Evolutionary conservation across 2,797 vertebrate genomes (phyloP).

Genomic region (Peromyscus nudipes): DNA sequence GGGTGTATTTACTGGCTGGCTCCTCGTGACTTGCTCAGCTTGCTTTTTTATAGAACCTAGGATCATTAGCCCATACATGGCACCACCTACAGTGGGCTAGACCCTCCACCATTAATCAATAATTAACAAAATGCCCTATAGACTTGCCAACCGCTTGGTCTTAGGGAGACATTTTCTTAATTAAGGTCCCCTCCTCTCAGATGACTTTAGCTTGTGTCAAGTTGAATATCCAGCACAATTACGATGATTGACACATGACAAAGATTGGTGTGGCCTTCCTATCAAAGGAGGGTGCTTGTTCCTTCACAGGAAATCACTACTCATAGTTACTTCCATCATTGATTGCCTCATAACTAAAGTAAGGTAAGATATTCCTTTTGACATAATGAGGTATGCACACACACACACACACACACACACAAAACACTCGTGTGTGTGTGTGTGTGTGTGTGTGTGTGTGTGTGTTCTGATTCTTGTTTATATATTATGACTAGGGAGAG

Average conservation of each 20-base stretch:
- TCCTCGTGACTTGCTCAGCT: neutral
- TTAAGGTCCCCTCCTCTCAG: neutral
- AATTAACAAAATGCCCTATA: neutral
- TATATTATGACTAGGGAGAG: neutral
- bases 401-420: rapidly evolving
- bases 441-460: no score
- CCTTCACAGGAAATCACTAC: slow-evolving; percentile 66
- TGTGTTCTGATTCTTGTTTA: slow-evolving; percentile 2
- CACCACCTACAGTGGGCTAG: neutral
- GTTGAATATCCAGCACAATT: neutral
- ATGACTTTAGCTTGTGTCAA: neutral
- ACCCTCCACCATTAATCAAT: neutral
- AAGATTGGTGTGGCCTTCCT: slow-evolving; percentile 72
- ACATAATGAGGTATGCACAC: neutral
- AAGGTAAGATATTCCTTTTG: slow-evolving; percentile 69
- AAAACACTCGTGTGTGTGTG: rapidly evolving
- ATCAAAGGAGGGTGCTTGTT: slow-evolving; percentile 76
- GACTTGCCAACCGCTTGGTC: neutral
- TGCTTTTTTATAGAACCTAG: neutral
- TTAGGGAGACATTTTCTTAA: neutral
- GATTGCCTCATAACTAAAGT: slow-evolving; percentile 76
- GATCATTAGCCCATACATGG: neutral
- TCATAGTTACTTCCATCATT: slow-evolving; percentile 33
- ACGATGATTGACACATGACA: slow-evolving; percentile 72
- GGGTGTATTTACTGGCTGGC: neutral